Base-by-base conservation (phyloP, 2,888 invertebrate genomes). In the Calliscelio sp. region DNA sequence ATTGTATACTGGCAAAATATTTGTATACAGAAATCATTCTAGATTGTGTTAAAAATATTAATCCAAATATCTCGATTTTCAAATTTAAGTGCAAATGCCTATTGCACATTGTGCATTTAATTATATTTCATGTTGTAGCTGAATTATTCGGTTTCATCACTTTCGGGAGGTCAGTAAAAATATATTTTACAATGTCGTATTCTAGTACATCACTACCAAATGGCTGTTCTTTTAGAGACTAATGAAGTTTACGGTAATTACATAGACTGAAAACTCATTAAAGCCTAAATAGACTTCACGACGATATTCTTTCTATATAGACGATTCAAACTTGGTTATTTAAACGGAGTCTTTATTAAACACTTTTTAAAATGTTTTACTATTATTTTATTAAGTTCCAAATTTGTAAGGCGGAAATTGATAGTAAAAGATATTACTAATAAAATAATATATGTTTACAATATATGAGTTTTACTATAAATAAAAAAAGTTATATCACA, bases 51-150 rank as follows among this genome's bases (percentile, higher is more conserved):
- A n/a, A n/a, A n/a, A n/a, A n/a, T n/a, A n/a, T n/a, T n/a, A n/a
- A n/a, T n/a, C n/a, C n/a, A n/a, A n/a, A n/a, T n/a, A n/a, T n/a
- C n/a, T n/a, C n/a, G n/a, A n/a, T n/a, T n/a, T n/a, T n/a, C n/a
- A 28, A 28, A 28, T 28, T 28, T 28, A 3, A 41, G 11, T 14
- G 38, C 55, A 20, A 24, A 24, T 14, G 51, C 38, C n/a, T 38
- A 59, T 38, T 53, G 53, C n/a, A 68, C 20, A 68, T 53, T 38
- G 38, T 22, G 38, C 20, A 49, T 65, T 49, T 49, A 65, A 57
- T 65, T 68, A 53, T 38, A 35, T 20, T 53, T 53, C 53, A 68
- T 53, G 24, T 14, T 24, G 3, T 53, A 28, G n/a, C 14, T 32
- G 10, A 20, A 68, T 53, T 51, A 53, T 20, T 24, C 38, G 49